A percentile compares a stretch with the other conserved stretches of the same genome.
phyloP scores from a whole-genome alignment of 2,797 vertebrate species.

The Dicrostonyx torquatus region DNA sequence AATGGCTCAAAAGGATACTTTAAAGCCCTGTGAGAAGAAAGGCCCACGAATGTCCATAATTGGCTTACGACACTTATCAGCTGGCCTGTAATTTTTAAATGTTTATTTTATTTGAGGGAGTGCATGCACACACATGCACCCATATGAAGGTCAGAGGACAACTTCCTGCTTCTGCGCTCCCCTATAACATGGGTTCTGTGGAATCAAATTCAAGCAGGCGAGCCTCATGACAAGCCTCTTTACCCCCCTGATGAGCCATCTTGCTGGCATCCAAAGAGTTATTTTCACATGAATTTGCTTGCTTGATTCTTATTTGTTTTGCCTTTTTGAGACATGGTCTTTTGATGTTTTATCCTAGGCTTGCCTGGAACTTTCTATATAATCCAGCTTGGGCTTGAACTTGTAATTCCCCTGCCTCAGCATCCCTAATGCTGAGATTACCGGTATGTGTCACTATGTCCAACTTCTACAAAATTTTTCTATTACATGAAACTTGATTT shows the following conservation, averaged over 20 bases:
- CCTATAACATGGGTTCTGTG: neutral
- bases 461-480: neutral
- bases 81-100: neutral
- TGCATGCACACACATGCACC: neutral
- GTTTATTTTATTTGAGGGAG: neutral
- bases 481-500: neutral
- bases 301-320: neutral
- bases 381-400: neutral
- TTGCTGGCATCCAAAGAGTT: neutral
- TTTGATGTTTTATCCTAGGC: neutral
- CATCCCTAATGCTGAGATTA: neutral
- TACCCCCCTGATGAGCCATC: neutral
- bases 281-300: neutral
- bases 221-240: neutral
- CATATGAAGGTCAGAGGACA: neutral
- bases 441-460: neutral
- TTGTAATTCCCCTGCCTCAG: neutral
- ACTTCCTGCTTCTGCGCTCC: neutral
- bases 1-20: neutral
- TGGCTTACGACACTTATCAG: neutral
- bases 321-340: neutral
- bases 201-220: neutral
- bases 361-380: neutral
- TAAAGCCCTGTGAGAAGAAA: neutral
- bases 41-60: neutral